Base-by-base conservation (phyloP, 2,113 vertebrate genomes). In the Hyperoodon ampullatus region DNA sequence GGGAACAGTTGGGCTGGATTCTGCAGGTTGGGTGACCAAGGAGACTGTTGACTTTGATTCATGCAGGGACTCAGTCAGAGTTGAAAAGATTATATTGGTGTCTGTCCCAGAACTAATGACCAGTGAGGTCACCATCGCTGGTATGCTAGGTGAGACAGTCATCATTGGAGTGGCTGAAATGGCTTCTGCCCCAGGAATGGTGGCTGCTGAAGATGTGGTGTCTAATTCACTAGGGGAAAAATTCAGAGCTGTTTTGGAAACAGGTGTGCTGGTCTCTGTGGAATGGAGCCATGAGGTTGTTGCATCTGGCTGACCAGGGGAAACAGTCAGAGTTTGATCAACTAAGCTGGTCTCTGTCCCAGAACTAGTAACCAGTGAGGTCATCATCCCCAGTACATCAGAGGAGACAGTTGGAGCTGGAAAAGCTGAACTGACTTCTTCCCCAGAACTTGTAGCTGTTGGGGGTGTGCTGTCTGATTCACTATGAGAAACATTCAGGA, bases 321-420 rank as follows among this genome's bases (percentile, higher is more conserved):
- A 84, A 35, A 61, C 0, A 14, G 8, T 55, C 18, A 4, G 44
- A 66, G 39, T 3, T 23, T 55, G n/a, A 53, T 5, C 3, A 26
- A 5, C 6, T 28, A 70, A 58, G 14, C 50, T 53, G 19, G 16
- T 18, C 33, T 96, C 63, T 70, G 28, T 71, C 21, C 44, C 6
- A 13, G 66, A 35, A 13, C 23, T n/a, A 77, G 61, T 33, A 44
- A 16, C 33, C 7, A 2, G 2, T 6, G 50, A 35, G 1, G 75
- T 61, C 23, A 35, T 2, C 30, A 35, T 0, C 19, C 11, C 83
- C 30, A 55, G 18, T 3, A 6, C 2, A 12, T 23, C 0, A 39
- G 55, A 9, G 16, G 65, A 23, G 7, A 50, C 5, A 8, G 3
- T 9, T 5, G 5, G 2, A 50, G 26, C 23, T 65, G 74, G 35